Conservation (phyloP, 1,140 invertebrate genomes). For the Saxidomus purpurata region DNA sequence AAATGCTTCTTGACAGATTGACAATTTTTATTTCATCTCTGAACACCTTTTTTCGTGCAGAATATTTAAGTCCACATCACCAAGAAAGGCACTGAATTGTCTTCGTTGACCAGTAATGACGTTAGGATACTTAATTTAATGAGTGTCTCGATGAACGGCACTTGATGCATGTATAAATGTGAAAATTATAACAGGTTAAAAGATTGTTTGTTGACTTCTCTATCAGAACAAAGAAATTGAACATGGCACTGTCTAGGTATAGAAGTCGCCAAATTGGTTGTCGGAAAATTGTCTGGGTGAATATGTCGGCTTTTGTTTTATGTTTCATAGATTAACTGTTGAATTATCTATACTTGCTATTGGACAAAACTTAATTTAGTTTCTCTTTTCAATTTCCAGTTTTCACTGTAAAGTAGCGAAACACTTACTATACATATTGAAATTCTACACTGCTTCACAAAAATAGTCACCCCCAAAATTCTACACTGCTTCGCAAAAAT, state of each 20-base stretch:
- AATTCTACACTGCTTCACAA: not conserved
- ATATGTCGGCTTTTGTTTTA: constrained; percentile 62
- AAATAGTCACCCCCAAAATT: not conserved
- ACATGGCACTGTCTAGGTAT: constrained; percentile 56
- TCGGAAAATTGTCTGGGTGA: constrained; percentile 60
- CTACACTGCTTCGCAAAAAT: not conserved
- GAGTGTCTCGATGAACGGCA: not conserved
- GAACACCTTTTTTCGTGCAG: constrained; percentile 25
- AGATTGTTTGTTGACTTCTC: constrained; percentile 41
- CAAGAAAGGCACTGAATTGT: not conserved
- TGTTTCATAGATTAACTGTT: constrained; percentile 54
- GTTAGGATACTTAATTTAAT: constrained; percentile 16
- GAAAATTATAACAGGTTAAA: constrained; percentile 26
- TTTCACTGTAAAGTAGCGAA: not conserved
- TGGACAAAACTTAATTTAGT: constrained; percentile 30
- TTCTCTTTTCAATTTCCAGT: constrained; percentile 7
- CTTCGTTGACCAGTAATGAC: constrained; percentile 37
- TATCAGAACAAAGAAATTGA: constrained; percentile 30
- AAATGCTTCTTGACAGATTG: constrained; percentile 38
- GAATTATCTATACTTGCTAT: constrained; percentile 46
- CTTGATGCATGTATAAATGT: constrained; percentile 26
- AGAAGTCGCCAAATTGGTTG: constrained; percentile 43
- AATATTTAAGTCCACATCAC: constrained; percentile 44
- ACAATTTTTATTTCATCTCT: constrained; percentile 56
- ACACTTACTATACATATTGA: not conserved